These are phyloP conservation scores for Ormyrus nitidulus DNA, from an alignment of 2,888 invertebrate genomes.

Conservation along the genomic window DNA sequence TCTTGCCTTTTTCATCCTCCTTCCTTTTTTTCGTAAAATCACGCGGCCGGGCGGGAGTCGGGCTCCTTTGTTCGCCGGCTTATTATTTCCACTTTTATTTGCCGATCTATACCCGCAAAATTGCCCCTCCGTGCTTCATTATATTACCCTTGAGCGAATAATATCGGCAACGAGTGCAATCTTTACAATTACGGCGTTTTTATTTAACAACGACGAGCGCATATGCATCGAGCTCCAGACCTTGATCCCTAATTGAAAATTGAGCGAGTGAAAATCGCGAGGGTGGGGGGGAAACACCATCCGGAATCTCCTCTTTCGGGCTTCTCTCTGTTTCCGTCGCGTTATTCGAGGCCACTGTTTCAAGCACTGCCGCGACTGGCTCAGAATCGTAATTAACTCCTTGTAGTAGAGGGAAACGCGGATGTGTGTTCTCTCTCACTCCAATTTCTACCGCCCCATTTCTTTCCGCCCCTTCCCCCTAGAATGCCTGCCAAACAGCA, in stretches of 20 bases:
- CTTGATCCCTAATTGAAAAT: conserved; percentile 50
- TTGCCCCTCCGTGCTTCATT: too few relatives aligned
- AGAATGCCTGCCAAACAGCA: conserved; percentile 29
- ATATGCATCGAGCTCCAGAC: background rate
- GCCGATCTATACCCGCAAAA: background rate
- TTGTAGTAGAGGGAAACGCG: conserved; percentile 37
- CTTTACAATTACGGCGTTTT: background rate
- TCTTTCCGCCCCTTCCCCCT: background rate
- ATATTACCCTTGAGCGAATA: too few relatives aligned
- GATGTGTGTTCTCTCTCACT: conserved; percentile 44
- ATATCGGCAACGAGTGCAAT: too few relatives aligned
- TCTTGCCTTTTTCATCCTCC: too few relatives aligned
- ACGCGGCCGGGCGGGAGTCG: background rate
- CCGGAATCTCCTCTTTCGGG: conserved; percentile 14
- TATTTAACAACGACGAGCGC: background rate
- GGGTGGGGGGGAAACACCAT: background rate
- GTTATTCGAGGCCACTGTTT: conserved; percentile 28
- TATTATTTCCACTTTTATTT: conserved; percentile 16
- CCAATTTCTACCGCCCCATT: conserved; percentile 7
- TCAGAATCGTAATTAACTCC: conserved; percentile 60
- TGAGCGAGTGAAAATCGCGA: background rate
- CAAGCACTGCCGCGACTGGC: conserved; percentile 40
- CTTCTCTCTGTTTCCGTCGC: background rate
- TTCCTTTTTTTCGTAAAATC: conserved; percentile 15
- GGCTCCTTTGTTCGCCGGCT: conserved; percentile 4